Evolutionary conservation across 2,797 vertebrate species (phyloP).

Genomic region (Mico argentatus): DNA sequence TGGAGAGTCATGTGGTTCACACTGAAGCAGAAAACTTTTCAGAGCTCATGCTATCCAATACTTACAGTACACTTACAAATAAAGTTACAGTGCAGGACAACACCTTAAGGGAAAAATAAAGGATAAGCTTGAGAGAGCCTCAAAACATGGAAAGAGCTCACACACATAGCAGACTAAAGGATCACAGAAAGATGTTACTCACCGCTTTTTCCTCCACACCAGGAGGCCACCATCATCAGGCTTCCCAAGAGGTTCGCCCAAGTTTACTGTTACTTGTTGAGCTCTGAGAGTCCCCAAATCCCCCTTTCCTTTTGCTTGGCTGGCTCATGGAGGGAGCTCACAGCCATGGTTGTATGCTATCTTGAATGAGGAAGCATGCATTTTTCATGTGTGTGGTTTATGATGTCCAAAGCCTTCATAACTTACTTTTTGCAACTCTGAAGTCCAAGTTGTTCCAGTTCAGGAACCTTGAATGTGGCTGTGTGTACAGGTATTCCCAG

Average conservation of each 20-base stretch:
- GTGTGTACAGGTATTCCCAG: background rate
- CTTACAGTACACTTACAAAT: conserved; percentile 22
- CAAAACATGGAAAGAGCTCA: background rate
- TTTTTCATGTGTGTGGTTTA: background rate
- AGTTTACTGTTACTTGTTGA: background rate
- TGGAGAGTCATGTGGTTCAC: conserved; percentile 21
- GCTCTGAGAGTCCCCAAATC: background rate
- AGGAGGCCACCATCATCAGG: background rate
- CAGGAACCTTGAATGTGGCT: conserved; percentile 15
- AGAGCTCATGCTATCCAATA: background rate
- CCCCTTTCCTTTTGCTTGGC: background rate
- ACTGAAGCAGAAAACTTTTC: conserved; percentile 18
- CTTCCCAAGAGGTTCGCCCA: background rate
- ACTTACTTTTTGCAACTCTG: conserved; percentile 25
- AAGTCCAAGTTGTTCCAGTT: conserved; percentile 2
- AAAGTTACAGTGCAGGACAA: conserved; percentile 11
- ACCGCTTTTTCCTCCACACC: background rate
- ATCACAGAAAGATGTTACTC: background rate
- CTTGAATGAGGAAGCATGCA: background rate
- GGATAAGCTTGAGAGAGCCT: background rate
- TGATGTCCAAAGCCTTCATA: background rate
- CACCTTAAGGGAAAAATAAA: background rate
- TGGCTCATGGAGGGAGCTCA: background rate
- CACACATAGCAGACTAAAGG: background rate
- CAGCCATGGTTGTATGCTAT: background rate